Base-by-base conservation (phyloP, 2,113 vertebrate species). In the Dasyurus viverrinus region DNA sequence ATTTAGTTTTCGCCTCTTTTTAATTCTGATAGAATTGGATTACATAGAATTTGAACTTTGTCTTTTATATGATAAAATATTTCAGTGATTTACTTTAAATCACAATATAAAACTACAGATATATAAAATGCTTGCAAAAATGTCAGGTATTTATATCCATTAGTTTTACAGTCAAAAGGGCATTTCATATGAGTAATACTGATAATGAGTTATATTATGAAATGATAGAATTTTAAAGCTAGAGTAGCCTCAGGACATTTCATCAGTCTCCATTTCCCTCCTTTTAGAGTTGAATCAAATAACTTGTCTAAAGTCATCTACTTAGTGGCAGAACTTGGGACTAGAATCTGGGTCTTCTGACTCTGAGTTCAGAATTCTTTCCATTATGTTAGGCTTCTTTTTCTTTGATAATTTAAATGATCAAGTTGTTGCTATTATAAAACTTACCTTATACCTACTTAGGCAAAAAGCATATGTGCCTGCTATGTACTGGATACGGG, bases 1-100 rank as follows among this genome's bases (percentile, higher is more conserved):
- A 91, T 94, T 91, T 96, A 90, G 54, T 93, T 92, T 89, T 95
- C 46, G 52, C n/a, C 55, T 91, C 84, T 95, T 24, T 52, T 50
- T 90, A 53, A 90, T 48, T 57, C n/a, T 54, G 54, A 16, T 53
- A 89, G 57, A 94, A 76, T 8, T n/a, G n/a, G 90, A 60, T 46
- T 95, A 42, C 24, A 42, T 95, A 93, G 30, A n/a, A 22, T 92
- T 76, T 93, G 60, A 50, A 68, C 46, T 90, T 52, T n/a, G n/a
- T n/a, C 91, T 89, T 24, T 2, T 9, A 23, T 57, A 12, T 94
- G 84, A 52, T 48, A 3, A 93, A 48, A 16, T 27, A 53, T 76
- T 57, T 47, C 42, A 7, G 9, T 30, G 52, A 91, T 93, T 95
- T 93, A 91, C 52, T 91, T 25, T 93, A 90, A 91, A 54, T 55